phyloP scores from a whole-genome alignment of 2,888 invertebrate species.

The Phasia obesa region DNA sequence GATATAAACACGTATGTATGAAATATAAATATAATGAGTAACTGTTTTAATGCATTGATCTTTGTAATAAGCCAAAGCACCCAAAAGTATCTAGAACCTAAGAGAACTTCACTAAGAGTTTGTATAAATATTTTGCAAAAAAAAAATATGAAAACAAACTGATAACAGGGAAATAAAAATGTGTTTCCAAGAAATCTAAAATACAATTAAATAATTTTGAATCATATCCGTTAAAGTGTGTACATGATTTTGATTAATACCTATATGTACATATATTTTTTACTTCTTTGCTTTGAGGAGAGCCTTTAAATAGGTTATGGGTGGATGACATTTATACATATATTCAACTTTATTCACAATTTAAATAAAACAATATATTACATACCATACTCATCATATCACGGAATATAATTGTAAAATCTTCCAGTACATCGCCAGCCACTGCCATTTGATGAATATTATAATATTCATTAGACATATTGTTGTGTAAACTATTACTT shows the following conservation, averaged over 20 bases:
- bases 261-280: background rate
- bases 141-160: too few relatives aligned
- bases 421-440: slow-evolving; percentile 89
- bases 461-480: slow-evolving; percentile 86
- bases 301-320: slow-evolving; percentile 27
- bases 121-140: too few relatives aligned
- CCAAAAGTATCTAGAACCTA: slow-evolving; percentile 11
- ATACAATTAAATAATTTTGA: slow-evolving; percentile 16
- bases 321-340: background rate
- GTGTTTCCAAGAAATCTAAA: background rate
- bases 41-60: slow-evolving; percentile 32
- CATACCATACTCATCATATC: slow-evolving; percentile 88
- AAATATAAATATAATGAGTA: slow-evolving; percentile 12
- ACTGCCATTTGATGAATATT: slow-evolving; percentile 85
- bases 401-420: slow-evolving; percentile 88
- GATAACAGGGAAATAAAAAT: too few relatives aligned
- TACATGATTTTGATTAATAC: background rate
- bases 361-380: slow-evolving; percentile 41
- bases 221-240: slow-evolving; percentile 11
- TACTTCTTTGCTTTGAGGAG: background rate
- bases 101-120: background rate
- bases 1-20: slow-evolving; percentile 16
- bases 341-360: slow-evolving; percentile 11
- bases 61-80: slow-evolving; percentile 17
- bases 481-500: slow-evolving; percentile 78